These are phyloP conservation scores for Acanthurus lineatus DNA, from an alignment of 2,797 vertebrate species.

Conservation along the genomic window DNA sequence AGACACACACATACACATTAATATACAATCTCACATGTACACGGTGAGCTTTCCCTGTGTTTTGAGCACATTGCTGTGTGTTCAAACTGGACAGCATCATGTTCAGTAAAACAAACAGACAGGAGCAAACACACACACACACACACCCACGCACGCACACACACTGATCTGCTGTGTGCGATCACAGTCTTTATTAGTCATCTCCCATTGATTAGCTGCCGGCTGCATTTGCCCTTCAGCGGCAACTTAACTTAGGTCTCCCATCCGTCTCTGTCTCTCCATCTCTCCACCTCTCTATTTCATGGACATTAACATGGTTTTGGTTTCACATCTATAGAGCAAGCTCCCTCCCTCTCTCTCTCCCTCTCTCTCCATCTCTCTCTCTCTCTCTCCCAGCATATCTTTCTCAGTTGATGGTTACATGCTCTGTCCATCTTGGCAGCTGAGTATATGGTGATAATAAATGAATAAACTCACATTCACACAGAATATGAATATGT, in stretches of 20 bases:
- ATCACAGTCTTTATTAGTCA: conserved; percentile 68
- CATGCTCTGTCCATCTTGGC: not conserved
- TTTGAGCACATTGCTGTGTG: not conserved
- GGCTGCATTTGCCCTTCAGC: conserved; percentile 63
- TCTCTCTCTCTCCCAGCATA: not conserved
- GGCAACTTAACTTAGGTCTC: conserved; percentile 52
- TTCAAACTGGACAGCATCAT: not conserved
- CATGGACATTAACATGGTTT: conserved; percentile 53
- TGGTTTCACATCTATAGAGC: conserved; percentile 58
- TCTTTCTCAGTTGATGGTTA: not conserved
- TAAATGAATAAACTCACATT: not conserved
- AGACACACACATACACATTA: conserved; percentile 1
- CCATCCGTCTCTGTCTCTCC: conserved; percentile 63
- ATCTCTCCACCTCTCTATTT: conserved; percentile 47
- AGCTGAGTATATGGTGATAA: no score
- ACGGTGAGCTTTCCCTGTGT: not conserved
- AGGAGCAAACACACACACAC: conserved; percentile 32
- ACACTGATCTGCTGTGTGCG: conserved; percentile 25
- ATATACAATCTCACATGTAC: not conserved
- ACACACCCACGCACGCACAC: conserved; percentile 26
- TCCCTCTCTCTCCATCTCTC: not conserved
- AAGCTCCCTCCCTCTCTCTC: not conserved
- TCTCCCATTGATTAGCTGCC: conserved; percentile 72
- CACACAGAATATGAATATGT: not conserved
- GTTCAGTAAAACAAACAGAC: conserved; percentile 33